Base-by-base conservation (phyloP, 2,888 invertebrate genomes). In the Cheiracanthium punctorium region DNA sequence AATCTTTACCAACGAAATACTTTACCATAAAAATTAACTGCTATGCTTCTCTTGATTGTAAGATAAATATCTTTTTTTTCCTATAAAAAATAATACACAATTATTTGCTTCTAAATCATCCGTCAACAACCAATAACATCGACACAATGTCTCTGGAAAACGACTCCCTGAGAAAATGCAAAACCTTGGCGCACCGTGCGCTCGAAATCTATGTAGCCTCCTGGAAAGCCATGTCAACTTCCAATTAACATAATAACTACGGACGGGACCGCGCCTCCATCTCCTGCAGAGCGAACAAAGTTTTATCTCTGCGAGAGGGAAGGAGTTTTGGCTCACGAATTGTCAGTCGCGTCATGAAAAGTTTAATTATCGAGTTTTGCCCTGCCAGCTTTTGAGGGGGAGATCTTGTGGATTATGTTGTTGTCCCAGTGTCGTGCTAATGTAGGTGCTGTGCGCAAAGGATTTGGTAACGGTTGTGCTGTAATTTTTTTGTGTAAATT, bases 161-260 rank as follows among this genome's bases (percentile, higher is more conserved):
- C 7, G 10, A 7, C 7, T 37, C 37, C 7, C 37, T 7, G 10
- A 37, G 37, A n/a, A n/a, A n/a, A 37, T 10, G 10, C 37, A 37
- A 7, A 37, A 37, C 24, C 24, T 58, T 58, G 58, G 20, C n/a
- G 12, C 5, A 24, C 5, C 4, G 20, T 2, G 20, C 5, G 20
- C 24, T 10, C 24, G 12, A 58, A 24, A 58, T 58, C 8, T 58
- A 24, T 24, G 20, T 24, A 7, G 20, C 20, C 24, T 1, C 24
- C 2, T 24, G 4, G 1, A 20, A 5, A 20, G 58, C 24, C 58
- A 58, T 58, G 58, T 58, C 58, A 58, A 12, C 20, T 5, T 58
- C 58, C 58, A 58, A 58, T 58, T 58, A 58, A 58, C 58, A 24
- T 58, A 58, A 58, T 58, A 58, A 58, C 58, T 24, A 24, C 58